Base-by-base conservation (phyloP, 2,888 invertebrate genomes). In the Phrixothrix hirtus region DNA sequence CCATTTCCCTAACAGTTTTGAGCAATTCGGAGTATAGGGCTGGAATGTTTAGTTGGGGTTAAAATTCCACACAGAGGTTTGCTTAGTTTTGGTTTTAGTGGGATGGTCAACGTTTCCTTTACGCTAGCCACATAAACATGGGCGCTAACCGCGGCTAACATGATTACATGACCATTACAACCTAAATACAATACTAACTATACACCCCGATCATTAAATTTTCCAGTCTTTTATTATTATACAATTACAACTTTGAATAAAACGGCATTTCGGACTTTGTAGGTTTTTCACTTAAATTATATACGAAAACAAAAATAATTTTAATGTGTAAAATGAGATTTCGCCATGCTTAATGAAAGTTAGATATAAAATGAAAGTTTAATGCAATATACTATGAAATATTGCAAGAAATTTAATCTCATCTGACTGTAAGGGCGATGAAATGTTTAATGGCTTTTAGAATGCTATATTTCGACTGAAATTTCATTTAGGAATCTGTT, bases 101-200 rank as follows among this genome's bases (percentile, higher is more conserved):
- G 38, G 30, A 17, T 30, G 38, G 1, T 11, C 37, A 26, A 25
- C 10, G 16, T 39, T 31, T 30, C 41, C 31, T 38, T 38, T 34
- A n/a, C 43, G 7, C 7, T 21, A 21, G 26, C 37, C 46, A 37
- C 38, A 46, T 32, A 37, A 46, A 46, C 46, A 38, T 29, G 32
- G 37, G 38, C 32, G 31, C 30, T 26, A 31, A 46, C 37, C 38
- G 32, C 39, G 30, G 15, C 31, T 38, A 39, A 31, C 15, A 39
- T 27, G 38, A 46, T 46, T 46, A 37, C 38, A 38, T 38, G 31
- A 16, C 39, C 31, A 39, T 46, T 46, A 31, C 31, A 32, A 21
- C 3, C 21, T 21, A 7, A 21, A 21, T 21, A 21, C 21, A 21
- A 21, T 21, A 21, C 7, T 3, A 5, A 7, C 7, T 21, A 21